phyloP scores from a whole-genome alignment of 2,888 invertebrate species.

The Mimachlamys varia region DNA sequence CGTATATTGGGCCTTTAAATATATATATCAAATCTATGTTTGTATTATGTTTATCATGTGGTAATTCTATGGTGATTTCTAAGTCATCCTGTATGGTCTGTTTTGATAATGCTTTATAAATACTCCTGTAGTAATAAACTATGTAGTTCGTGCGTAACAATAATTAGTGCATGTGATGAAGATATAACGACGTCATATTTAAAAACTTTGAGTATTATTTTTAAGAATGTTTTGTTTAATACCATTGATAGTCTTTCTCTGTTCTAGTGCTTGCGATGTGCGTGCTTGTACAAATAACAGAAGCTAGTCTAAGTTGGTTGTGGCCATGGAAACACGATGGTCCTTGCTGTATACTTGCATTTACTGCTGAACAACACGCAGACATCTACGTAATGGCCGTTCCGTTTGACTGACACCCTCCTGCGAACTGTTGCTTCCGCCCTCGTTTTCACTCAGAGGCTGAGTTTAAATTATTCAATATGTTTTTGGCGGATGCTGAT shows the following conservation, averaged over 20 bases:
- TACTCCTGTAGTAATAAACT: too few species aligned
- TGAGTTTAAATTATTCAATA: neutral
- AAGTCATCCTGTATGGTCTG: too few species aligned
- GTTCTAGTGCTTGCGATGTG: neutral
- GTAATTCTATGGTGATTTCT: too few species aligned
- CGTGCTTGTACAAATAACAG: neutral
- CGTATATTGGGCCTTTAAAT: too few species aligned
- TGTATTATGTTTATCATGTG: too few species aligned
- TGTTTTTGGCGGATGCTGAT: neutral
- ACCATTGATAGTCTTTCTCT: too few species aligned
- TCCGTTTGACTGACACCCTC: neutral
- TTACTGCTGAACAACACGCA: neutral
- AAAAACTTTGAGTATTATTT: too few species aligned
- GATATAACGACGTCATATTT: too few species aligned
- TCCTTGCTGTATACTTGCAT: neutral
- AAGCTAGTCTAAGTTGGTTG: neutral
- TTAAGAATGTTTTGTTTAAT: neutral
- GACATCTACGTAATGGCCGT: neutral
- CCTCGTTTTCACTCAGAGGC: neutral
- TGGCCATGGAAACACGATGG: neutral
- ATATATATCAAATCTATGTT: too few species aligned
- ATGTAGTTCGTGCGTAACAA: too few species aligned
- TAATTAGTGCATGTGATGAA: too few species aligned
- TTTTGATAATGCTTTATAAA: too few species aligned
- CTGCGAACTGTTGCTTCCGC: slow-evolving; percentile 17